Conservation (phyloP, 1,140 invertebrate species). For the Asobara japonica region DNA sequence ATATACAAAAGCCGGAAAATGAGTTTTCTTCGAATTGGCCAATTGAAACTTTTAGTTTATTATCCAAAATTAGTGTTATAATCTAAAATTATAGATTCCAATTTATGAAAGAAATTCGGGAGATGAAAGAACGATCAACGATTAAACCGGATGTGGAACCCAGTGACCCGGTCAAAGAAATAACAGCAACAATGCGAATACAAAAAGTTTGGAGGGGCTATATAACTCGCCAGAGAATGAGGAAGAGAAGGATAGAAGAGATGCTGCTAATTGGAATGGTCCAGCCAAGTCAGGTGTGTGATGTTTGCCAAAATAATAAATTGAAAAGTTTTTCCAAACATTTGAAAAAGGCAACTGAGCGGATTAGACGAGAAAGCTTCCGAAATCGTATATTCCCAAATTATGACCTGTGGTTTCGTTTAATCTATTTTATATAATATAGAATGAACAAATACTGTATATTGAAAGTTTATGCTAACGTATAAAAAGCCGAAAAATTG, state of each 20-base stretch:
- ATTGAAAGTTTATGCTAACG: too few relatives aligned
- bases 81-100: slow-evolving; percentile 70
- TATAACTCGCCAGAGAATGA: slow-evolving; percentile 75
- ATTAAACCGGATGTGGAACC: slow-evolving; percentile 69
- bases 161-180: slow-evolving; percentile 65
- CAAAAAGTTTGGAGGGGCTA: slow-evolving; percentile 87
- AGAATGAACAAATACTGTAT: too few relatives aligned
- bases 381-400: too few relatives aligned
- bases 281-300: slow-evolving; percentile 53
- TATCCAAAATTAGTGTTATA: slow-evolving; percentile 24
- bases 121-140: slow-evolving; percentile 75
- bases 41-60: too few relatives aligned
- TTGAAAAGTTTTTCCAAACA: too few relatives aligned
- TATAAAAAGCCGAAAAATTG: too few relatives aligned
- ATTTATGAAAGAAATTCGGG: slow-evolving; percentile 89
- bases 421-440: too few relatives aligned
- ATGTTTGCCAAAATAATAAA: too few relatives aligned
- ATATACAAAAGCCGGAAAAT: too few relatives aligned
- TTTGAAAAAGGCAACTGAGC: too few relatives aligned
- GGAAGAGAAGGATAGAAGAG: slow-evolving; percentile 79
- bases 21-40: slow-evolving; percentile 59
- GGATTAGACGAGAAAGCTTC: too few relatives aligned
- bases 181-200: slow-evolving; percentile 78
- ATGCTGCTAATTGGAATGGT: slow-evolving; percentile 84
- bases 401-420: too few relatives aligned